Conservation (phyloP, 2,113 vertebrate species). For the Rhynchomys soricoides region DNA sequence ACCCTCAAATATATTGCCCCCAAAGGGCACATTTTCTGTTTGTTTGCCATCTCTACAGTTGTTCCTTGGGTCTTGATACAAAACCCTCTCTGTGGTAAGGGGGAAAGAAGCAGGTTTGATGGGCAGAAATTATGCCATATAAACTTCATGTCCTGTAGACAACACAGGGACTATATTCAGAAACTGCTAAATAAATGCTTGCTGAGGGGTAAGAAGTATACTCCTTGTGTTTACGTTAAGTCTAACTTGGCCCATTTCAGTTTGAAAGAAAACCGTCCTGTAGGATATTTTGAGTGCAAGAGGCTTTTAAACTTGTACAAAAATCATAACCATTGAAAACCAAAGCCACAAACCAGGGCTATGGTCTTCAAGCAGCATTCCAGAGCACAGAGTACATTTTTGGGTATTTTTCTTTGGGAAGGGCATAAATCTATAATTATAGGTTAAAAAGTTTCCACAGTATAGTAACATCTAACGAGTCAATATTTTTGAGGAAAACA, state of each 20-base stretch:
- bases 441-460: too few species aligned
- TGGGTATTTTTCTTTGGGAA: not conserved
- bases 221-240: not conserved
- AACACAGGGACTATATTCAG: not conserved
- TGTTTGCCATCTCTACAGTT: slow-evolving; percentile 15
- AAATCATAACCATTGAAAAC: not conserved
- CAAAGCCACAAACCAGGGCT: not conserved
- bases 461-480: not conserved
- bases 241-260: not conserved
- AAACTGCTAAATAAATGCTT: not conserved
- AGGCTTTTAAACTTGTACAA: not conserved
- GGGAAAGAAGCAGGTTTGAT: not conserved
- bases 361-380: not conserved
- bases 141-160: not conserved
- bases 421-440: slow-evolving; percentile 8
- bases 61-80: not conserved
- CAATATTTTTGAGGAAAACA: not conserved
- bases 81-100: not conserved
- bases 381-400: not conserved
- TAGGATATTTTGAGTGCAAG: not conserved
- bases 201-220: not conserved
- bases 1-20: not conserved
- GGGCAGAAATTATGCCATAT: not conserved
- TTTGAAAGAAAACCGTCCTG: not conserved
- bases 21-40: slow-evolving; percentile 45